These are phyloP conservation scores for Stenodera caucasica DNA, from an alignment of 2,888 invertebrate species.

Conservation along the genomic window DNA sequence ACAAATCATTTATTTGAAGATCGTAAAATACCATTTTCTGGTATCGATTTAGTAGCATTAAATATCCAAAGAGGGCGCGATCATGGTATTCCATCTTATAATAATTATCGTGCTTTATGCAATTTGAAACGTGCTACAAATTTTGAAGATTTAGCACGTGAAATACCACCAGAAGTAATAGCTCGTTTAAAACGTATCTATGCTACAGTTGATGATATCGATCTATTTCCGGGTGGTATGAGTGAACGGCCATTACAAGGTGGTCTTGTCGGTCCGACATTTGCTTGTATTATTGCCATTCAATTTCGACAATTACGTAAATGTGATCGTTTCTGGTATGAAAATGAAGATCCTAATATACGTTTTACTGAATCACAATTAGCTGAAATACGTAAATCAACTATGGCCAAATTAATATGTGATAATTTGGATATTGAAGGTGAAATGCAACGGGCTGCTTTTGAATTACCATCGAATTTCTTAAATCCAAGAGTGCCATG, in stretches of 20 bases:
- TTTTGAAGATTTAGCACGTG: conserved; percentile 85
- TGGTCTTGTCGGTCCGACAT: conserved; percentile 90
- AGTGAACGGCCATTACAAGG: conserved; percentile 86
- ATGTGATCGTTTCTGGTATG: conserved; percentile 97
- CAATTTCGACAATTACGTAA: conserved; percentile 89
- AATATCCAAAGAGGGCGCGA: conserved; percentile 87
- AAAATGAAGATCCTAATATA: conserved; percentile 77
- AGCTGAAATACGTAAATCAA: conserved; percentile 83
- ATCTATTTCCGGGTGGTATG: conserved; percentile 94
- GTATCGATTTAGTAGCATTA: conserved; percentile 87
- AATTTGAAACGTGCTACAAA: conserved; percentile 81
- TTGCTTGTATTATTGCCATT: conserved; percentile 91
- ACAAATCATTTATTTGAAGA: conserved; percentile 95
- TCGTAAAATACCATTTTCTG: conserved; percentile 85
- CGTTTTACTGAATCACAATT: conserved; percentile 85
- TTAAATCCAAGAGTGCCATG: conserved; percentile 88
- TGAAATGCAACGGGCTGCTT: conserved; percentile 86
- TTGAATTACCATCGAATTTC: conserved; percentile 89
- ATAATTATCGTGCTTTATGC: conserved; percentile 87
- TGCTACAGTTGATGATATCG: conserved; percentile 91
- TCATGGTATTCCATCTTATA: conserved; percentile 86
- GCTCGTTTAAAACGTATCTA: conserved; percentile 78
- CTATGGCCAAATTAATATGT: conserved; percentile 82
- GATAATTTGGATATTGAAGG: conserved; percentile 85
- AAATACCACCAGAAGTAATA: conserved; percentile 84